Evolutionary conservation across 2,113 vertebrate genomes (phyloP).

Genomic region (Chitala chitala): DNA sequence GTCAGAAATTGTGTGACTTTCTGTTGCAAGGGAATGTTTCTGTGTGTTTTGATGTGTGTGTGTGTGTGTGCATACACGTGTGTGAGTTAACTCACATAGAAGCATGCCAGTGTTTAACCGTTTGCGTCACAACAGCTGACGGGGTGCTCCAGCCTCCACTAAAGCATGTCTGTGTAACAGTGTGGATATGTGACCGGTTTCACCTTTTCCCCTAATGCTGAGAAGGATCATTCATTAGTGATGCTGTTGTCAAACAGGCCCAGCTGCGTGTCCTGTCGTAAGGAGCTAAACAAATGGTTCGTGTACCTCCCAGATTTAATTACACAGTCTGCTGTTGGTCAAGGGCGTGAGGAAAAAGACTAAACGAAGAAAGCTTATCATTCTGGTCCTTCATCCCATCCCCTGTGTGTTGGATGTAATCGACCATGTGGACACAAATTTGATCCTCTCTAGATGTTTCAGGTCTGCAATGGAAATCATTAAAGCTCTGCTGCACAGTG

Average conservation of each 20-base stretch:
- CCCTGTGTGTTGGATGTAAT: background rate
- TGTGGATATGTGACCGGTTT: background rate
- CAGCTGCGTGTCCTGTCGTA: background rate
- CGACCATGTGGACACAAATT: background rate
- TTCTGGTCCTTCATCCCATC: background rate
- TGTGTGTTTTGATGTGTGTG: background rate
- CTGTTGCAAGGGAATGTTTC: background rate
- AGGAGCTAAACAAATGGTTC: background rate
- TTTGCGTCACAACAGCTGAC: no score
- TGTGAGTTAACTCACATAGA: background rate
- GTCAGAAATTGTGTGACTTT: no score
- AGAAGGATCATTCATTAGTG: background rate
- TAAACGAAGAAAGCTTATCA: slow-evolving; percentile 8
- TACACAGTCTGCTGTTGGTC: background rate
- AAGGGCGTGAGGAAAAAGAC: background rate
- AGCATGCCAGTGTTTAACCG: background rate
- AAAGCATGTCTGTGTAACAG: background rate
- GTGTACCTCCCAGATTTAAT: background rate
- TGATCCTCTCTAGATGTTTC: slow-evolving; percentile 3
- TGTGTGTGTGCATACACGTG: background rate
- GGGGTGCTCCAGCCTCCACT: no score
- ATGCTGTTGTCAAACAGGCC: no score
- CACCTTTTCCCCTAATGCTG: background rate
- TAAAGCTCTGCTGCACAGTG: background rate
- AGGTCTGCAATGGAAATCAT: background rate